Evolutionary conservation across 2,888 invertebrate species (phyloP).

Genomic region (Chrysolina oricalcia): DNA sequence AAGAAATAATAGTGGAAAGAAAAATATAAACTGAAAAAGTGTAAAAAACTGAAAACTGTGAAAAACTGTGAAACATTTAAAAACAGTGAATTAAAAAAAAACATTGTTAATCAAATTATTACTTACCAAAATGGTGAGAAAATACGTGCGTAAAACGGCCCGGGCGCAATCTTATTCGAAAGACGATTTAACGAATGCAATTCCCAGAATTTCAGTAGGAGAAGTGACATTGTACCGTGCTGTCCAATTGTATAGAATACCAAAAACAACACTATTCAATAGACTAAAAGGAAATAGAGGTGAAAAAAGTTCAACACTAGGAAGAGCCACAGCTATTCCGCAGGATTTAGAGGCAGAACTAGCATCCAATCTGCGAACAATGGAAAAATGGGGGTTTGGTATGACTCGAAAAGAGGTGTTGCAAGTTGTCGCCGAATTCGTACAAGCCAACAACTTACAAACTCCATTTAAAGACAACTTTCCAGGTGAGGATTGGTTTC

Average conservation of each 20-base stretch:
- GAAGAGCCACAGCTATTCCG: constrained; percentile 17
- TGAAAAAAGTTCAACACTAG: constrained; percentile 4
- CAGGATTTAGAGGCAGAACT: constrained; percentile 10
- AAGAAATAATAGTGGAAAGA: too few species aligned
- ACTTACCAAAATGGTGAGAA: constrained; percentile 8
- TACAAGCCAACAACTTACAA: constrained; percentile 52
- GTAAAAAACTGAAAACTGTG: too few species aligned
- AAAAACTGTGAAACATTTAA: too few species aligned
- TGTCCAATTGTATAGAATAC: constrained; percentile 6
- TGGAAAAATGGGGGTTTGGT: constrained; percentile 60
- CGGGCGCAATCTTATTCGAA: neutral
- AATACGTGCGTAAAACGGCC: neutral
- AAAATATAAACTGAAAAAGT: too few species aligned
- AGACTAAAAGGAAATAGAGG: constrained; percentile 15
- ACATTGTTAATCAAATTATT: neutral
- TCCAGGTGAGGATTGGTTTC: constrained; percentile 58
- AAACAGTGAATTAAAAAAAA: too few species aligned
- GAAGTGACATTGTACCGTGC: neutral
- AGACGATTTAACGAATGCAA: neutral
- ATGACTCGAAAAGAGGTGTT: constrained; percentile 62
- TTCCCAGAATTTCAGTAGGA: neutral
- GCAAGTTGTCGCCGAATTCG: constrained; percentile 59
- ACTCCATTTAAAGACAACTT: constrained; percentile 57
- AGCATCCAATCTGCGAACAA: neutral
- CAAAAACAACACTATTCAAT: constrained; percentile 11